Conservation (phyloP, 1,140 invertebrate species). For the Hydropsyche tenuis region DNA sequence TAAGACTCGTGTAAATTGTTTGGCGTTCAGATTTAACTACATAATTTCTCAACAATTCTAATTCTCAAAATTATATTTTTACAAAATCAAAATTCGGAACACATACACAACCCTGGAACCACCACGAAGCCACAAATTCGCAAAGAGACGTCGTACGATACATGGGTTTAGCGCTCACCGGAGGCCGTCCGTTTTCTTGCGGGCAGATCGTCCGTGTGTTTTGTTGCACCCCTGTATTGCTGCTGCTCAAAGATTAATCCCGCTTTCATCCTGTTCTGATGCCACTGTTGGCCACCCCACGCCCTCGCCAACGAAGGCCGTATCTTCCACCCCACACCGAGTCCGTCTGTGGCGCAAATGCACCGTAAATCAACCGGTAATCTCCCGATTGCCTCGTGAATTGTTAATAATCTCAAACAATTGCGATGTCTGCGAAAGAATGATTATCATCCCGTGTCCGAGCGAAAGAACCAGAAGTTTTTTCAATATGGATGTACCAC, state of each 20-base stretch:
- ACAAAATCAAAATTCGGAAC: too few species aligned
- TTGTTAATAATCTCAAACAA: slow-evolving; percentile 48
- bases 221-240: neutral
- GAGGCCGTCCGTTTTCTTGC: neutral
- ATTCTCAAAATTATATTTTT: too few species aligned
- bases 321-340: neutral
- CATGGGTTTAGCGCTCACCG: too few species aligned
- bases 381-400: slow-evolving; percentile 45
- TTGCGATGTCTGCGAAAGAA: slow-evolving; percentile 42
- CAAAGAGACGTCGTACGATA: too few species aligned
- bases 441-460: slow-evolving; percentile 24
- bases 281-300: neutral
- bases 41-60: too few species aligned
- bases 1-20: too few species aligned
- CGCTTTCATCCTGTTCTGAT: slow-evolving; percentile 21
- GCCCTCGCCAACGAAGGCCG: neutral
- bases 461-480: neutral
- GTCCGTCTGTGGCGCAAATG: slow-evolving; percentile 33
- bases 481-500: too few species aligned
- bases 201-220: neutral
- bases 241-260: slow-evolving; percentile 35
- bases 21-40: too few species aligned
- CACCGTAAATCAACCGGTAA: slow-evolving; percentile 44
- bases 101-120: too few species aligned
- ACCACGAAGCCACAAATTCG: too few species aligned